Percentiles rank a stretch among this genome's conserved stretches.
phyloP scores from a whole-genome alignment of 2,888 invertebrate species.

The Theristus sp. region DNA sequence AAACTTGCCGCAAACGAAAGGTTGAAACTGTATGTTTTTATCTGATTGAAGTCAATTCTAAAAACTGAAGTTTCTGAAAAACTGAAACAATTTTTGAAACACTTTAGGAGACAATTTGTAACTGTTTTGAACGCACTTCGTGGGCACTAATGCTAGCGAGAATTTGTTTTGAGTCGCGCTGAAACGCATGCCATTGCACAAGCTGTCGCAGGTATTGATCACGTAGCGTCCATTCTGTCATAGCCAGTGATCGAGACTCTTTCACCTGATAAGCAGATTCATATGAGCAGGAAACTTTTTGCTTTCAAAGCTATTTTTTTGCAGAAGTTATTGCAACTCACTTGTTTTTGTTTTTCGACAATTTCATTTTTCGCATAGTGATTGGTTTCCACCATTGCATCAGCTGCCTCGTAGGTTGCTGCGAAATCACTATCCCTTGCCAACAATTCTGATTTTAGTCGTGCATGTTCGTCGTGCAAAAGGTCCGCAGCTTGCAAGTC shows the following conservation, averaged over 20 bases:
- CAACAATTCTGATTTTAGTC: constrained; percentile 63
- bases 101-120: no score
- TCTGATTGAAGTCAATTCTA: no score
- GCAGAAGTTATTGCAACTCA: neutral
- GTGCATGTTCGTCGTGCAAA: constrained; percentile 67
- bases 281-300: no score
- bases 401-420: constrained; percentile 52
- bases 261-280: constrained; percentile 42
- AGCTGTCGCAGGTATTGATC: constrained; percentile 72
- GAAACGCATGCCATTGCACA: constrained; percentile 78
- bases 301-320: constrained; percentile 6
- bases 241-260: constrained; percentile 56
- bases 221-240: constrained; percentile 67
- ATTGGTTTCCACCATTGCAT: constrained; percentile 60
- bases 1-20: no score
- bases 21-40: no score
- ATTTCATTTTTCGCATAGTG: constrained; percentile 51
- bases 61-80: no score
- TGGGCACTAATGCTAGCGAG: constrained; percentile 64
- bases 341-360: constrained; percentile 12
- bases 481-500: constrained; percentile 46
- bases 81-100: no score
- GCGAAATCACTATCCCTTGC: constrained; percentile 63
- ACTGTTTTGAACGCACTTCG: no score
- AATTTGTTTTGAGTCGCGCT: constrained; percentile 76